Evolutionary conservation across 1,140 invertebrate species (phyloP).

Genomic region (Stenopsyche tienmushanensis): DNA sequence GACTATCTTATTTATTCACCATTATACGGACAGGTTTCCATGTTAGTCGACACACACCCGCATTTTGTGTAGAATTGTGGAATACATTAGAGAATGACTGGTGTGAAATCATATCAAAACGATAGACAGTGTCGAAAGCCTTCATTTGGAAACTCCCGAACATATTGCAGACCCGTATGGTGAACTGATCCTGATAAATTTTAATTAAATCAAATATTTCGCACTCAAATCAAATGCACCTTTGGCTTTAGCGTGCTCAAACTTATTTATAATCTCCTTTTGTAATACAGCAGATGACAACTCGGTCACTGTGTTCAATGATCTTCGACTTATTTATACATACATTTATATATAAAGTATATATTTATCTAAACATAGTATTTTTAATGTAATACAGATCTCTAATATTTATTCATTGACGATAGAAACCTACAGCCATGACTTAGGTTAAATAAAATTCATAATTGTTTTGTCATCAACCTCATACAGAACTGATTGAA

Average conservation of each 20-base stretch:
- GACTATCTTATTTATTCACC: slow-evolving; percentile 37
- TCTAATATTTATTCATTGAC: slow-evolving; percentile 37
- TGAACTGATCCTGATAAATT: slow-evolving; percentile 43
- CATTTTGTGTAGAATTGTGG: slow-evolving; percentile 37
- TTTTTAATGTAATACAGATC: slow-evolving; percentile 37
- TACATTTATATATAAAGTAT: slow-evolving; percentile 28
- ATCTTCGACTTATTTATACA: slow-evolving; percentile 37
- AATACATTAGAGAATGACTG: slow-evolving; percentile 35
- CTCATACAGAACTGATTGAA: slow-evolving; percentile 41
- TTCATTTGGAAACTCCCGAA: slow-evolving; percentile 40
- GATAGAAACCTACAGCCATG: slow-evolving; percentile 37
- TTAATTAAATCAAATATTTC: slow-evolving; percentile 41
- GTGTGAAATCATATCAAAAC: slow-evolving; percentile 42
- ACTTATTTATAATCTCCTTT: slow-evolving; percentile 42
- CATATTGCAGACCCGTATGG: slow-evolving; percentile 33
- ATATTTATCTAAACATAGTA: slow-evolving; percentile 23
- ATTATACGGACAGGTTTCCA: slow-evolving; percentile 37
- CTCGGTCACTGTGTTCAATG: too few species aligned
- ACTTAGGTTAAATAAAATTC: slow-evolving; percentile 40
- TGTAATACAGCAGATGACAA: slow-evolving; percentile 33
- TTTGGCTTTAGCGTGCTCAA: slow-evolving; percentile 43
- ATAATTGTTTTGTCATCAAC: slow-evolving; percentile 29
- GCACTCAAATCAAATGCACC: slow-evolving; percentile 43
- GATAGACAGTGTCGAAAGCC: slow-evolving; percentile 42
- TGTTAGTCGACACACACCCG: slow-evolving; percentile 40